Evolutionary conservation across 2,113 vertebrate genomes (phyloP), one percentile per base, ranked within the genome.

Genomic region (Prionailurus viverrinus): DNA sequence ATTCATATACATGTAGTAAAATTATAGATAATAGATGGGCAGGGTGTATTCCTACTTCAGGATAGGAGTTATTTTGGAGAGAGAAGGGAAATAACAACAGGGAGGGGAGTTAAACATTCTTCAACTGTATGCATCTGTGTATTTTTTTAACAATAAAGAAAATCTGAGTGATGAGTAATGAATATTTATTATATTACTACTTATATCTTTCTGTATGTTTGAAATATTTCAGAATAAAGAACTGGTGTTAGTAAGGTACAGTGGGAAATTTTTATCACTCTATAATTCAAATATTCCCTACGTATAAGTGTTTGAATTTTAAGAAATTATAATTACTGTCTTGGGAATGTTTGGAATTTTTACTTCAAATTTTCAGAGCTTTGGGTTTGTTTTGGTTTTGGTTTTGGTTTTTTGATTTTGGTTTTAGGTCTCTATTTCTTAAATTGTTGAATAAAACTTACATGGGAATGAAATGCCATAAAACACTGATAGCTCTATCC

Each of bases 281-380:
- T 78, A 51, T 61, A 89, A 83, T 81, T 94, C 94, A 87, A 96
- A 82, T 92, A 82, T 81, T 91, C 51, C 48, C 71, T 89, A 7
- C n/a, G 2, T n/a, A 74, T 68, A 71, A 45, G 48, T 81, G 7
- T 45, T 81, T 90, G 53, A 86, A 65, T 92, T 95, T 83, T 83
- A 94, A 94, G 11, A 5, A 14, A 91, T 88, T 68, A 61, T 73
- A 76, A 66, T 96, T 91, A 83, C 13, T 55, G 2, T 9, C 89
- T 97, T 85, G 81, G 63, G n/a, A 68, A 89, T 97, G 2, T 73
- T 84, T 95, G 27, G 19, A 91, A 95, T 91, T 97, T 98, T 97
- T 41, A 53, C 25, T 92, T 61, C 29, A 78, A 80, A 48, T 19
- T 95, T 78, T 86, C 25, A 41, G 74, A 95, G 51, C 73, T 78